Evolutionary conservation across 2,888 invertebrate genomes (phyloP), one percentile per base, ranked within the genome.

Genomic region (Rapana venosa): DNA sequence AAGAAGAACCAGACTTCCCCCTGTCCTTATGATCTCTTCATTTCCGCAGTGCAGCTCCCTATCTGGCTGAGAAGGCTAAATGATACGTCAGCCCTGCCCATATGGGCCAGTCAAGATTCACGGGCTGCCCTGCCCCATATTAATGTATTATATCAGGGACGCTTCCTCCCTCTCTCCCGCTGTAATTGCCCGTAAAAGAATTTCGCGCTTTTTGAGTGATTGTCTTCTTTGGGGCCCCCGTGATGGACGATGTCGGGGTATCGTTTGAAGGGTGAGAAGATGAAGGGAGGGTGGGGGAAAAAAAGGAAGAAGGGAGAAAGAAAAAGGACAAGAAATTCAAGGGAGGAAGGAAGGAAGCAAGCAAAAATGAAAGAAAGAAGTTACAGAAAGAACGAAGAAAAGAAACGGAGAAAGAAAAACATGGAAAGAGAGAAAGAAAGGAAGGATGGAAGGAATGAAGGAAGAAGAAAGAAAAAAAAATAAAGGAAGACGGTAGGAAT

Each of bases 101-200:
- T 47, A 47, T 5, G 47, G 47, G 47, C 47, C 47, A 47, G 74
- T 32, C 88, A 70, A 61, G 32, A 70, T 84, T 36, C 58, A 47
- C 70, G 84, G 26, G 81, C 61, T 83, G 81, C 88, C 84, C 87
- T n/a, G 61, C 84, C 90, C 90, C 81, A 88, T 90, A 91, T 91
- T 91, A 91, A 91, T 89, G 91, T 90, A 91, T 91, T 91, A 90
- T 91, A 91, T 91, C 91, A 91, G 89, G 66, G 66, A 87, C 56
- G 86, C 74, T 87, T 88, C 91, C 90, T 70, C 35, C 61, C 79
- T 56, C 85, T 70, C 13, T 11, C 35, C 88, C 88, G 70, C 90
- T 86, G 90, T 91, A 91, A 91, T 91, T 91, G 91, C 90, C 90
- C 90, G 91, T 91, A 90, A 90, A 91, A 91, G 90, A 91, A 91